Conservation (phyloP, 1,140 invertebrate species). For the Propsilocerus akamusi region DNA sequence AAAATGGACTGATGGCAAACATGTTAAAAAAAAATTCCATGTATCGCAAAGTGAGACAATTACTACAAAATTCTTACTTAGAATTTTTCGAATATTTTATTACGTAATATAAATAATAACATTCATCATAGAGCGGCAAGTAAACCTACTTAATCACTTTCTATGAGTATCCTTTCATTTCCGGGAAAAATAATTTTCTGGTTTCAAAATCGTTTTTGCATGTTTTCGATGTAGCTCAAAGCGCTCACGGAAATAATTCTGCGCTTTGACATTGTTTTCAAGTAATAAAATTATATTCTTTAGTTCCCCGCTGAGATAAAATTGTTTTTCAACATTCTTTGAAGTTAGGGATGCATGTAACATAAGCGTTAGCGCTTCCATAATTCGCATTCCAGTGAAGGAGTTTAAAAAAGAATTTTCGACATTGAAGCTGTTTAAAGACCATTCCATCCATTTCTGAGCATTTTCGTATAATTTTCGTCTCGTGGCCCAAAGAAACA, state of each 20-base stretch:
- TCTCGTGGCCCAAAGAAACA: not conserved
- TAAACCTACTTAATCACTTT: not conserved
- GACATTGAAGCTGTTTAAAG: not conserved
- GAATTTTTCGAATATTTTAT: not conserved
- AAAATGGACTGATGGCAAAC: not conserved
- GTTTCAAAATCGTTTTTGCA: not conserved
- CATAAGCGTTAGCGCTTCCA: not conserved
- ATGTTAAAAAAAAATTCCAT: not conserved
- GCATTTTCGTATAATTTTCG: not conserved
- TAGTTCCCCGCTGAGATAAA: not conserved
- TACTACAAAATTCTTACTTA: not conserved
- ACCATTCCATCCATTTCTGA: not conserved
- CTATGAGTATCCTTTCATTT: not conserved
- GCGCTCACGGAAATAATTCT: not conserved
- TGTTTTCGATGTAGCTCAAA: not conserved
- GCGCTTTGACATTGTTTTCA: not conserved
- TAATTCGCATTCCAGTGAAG: not conserved
- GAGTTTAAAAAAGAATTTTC: not conserved
- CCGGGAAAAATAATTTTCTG: not conserved
- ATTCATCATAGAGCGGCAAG: not conserved
- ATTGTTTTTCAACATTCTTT: not conserved
- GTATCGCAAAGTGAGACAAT: not conserved
- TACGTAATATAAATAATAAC: not conserved
- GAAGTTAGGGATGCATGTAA: not conserved
- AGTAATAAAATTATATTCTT: not conserved